Base-by-base conservation (phyloP, 1,140 invertebrate species). In the Caerostris darwini region DNA sequence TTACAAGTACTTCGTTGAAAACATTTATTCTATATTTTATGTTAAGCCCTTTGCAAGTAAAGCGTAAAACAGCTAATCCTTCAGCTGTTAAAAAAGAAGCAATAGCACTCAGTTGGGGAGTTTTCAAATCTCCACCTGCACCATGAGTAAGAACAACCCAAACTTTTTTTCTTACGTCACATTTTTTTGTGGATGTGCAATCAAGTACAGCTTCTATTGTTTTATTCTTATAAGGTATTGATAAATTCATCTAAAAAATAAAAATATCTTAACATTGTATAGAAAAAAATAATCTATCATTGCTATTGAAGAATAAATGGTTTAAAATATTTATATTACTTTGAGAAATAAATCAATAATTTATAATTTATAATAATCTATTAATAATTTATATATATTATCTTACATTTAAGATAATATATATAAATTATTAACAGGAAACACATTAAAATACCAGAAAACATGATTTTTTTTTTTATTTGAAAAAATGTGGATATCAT, bases 121-220 rank as follows among this genome's bases (percentile, higher is more conserved):
- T 88, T 59, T 82, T 87, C 50, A 93, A 71, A 81, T 93, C 85
- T 0, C 92, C 92, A 14, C 92, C 92, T 61, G 92, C 92, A 61
- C 92, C 92, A 93, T 93, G 92, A 19, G 92, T 93, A 19, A 93
- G 58, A 77, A 93, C 67, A 61, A 93, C 17, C 85, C 83, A 88
- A 56, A 34, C 4, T 61, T 57, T 88, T 6, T 77, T 54, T 53
- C 53, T 53, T n/a, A 69, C 5, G 58, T 77, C 53, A 53, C 14
- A n/a, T 8, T 77, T 71, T 61, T 92, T 58, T 3, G 14, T 17
- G 19, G 50, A 56, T 4, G 14, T 14, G 50, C 54, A 69, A 67
- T 67, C 53, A 53, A 92, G 10, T 7, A 83, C 34, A 14, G 90
- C 90, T 58, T 12, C 7, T 54, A 92, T 85, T 12, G 14, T 5